Percentiles rank a stretch among this genome's conserved stretches.
Evolutionary conservation across 2,113 vertebrate species (phyloP).

Genomic region (Globicephala melas): DNA sequence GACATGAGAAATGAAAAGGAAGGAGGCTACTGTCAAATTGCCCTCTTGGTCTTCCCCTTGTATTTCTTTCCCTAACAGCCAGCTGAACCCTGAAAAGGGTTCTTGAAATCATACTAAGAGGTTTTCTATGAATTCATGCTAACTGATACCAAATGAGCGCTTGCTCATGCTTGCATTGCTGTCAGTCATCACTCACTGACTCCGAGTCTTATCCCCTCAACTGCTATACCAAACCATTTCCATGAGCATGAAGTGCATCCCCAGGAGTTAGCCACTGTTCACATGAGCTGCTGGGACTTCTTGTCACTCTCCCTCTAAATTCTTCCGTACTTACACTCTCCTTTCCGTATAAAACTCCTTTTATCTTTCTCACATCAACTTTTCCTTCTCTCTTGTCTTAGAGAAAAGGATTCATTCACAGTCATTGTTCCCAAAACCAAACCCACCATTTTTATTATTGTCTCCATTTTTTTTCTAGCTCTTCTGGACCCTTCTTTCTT

Average conservation of each 20-base stretch:
- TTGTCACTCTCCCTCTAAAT: neutral
- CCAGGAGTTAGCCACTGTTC: neutral
- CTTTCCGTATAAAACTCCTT: neutral
- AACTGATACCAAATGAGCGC: neutral
- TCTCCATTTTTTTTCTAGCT: neutral
- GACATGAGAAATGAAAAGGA: neutral
- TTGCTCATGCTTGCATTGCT: neutral
- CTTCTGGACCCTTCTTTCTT: neutral
- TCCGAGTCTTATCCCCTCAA: neutral
- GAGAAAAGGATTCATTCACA: neutral
- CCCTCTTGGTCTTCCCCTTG: neutral
- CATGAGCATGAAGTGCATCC: neutral
- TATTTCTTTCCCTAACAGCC: neutral
- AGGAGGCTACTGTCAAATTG: neutral
- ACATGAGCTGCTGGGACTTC: neutral
- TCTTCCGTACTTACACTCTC: neutral
- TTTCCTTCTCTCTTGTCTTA: neutral
- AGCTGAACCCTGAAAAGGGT: neutral
- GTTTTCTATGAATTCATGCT: neutral
- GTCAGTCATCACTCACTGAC: neutral
- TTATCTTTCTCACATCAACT: neutral
- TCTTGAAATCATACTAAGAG: neutral
- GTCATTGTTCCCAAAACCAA: neutral
- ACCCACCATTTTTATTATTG: neutral
- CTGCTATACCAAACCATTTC: neutral